Evolutionary conservation across 1,140 invertebrate species (phyloP), one percentile per base, ranked within the genome.

Genomic region (Coenobita brevimanus): DNA sequence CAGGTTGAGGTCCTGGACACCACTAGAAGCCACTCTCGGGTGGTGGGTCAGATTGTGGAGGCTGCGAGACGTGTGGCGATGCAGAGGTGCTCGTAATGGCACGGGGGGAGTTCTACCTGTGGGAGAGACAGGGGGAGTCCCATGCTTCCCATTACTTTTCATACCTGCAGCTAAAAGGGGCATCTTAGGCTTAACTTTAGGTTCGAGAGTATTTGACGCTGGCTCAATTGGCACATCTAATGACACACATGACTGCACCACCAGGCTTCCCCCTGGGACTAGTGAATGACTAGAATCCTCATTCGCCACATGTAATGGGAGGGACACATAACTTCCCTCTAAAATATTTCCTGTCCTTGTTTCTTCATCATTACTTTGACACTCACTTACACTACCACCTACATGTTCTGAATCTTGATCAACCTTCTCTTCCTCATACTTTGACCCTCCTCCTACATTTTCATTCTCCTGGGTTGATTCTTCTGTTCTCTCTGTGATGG

Each of bases 401-500:
- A 24, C 73, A 76, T 41, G 6, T 8, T 50, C 46, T 50, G 46
- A 50, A 50, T 50, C 46, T 50, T 50, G 46, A 50, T 24, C 41
- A 50, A 15, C 27, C 73, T 43, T 21, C 10, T 71, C 73, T 24
- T 36, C 21, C 21, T n/a, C 73, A 8, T 24, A 27, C 27, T 41
- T 24, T n/a, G 27, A n/a, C 46, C 41, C 24, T 43, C 21, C n/a
- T 8, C 46, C 46, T 15, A 27, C 1, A 50, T 76, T 76, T 76
- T 76, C 64, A 38, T 57, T 83, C 36, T 83, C 81, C 24, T 83
- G 81, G 24, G 27, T 41, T 27, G 81, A 83, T 13, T 83, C 81
- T 54, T 83, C 81, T n/a, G 81, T 83, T 71, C 81, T 83, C 64
- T 83, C 81, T 4, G 81, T 83, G 24, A 83, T 83, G 17, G 81